phyloP scores from a whole-genome alignment of 2,113 vertebrate species.

The Ibidorhyncha struthersii region DNA sequence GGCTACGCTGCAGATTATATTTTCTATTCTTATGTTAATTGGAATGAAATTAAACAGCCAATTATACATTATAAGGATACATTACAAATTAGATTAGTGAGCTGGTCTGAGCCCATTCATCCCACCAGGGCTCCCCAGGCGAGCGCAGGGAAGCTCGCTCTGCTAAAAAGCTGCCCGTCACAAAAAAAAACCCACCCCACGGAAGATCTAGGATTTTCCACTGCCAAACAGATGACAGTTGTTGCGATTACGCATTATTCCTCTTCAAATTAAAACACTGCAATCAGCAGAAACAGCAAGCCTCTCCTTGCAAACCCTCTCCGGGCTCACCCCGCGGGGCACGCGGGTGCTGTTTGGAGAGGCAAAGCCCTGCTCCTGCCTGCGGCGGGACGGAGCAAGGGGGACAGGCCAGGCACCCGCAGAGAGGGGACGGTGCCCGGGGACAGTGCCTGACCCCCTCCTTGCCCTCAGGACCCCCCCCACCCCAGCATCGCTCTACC shows the following conservation, averaged over 20 bases:
- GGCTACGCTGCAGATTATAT: not conserved
- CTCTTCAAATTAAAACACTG: slow-evolving; percentile 17
- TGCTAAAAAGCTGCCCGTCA: not conserved
- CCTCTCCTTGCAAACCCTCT: not conserved
- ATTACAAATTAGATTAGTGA: slow-evolving; percentile 57
- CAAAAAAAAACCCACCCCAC: not conserved
- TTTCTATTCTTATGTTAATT: slow-evolving; percentile 55
- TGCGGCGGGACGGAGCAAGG: not conserved
- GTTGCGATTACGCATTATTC: slow-evolving; percentile 27
- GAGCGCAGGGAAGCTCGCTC: not conserved
- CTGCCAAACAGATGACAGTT: slow-evolving; percentile 2
- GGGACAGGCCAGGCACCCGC: not conserved
- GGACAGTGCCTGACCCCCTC: too few relatives aligned
- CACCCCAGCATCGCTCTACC: not conserved
- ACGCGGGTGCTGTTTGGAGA: not conserved
- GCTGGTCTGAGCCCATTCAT: slow-evolving; percentile 20
- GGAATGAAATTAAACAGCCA: slow-evolving; percentile 51
- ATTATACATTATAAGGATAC: slow-evolving; percentile 26
- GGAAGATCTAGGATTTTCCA: slow-evolving; percentile 15
- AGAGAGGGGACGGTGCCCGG: not conserved
- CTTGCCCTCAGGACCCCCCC: not conserved
- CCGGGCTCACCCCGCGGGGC: fast-evolving
- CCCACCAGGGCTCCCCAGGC: not conserved
- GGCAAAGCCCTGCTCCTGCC: not conserved
- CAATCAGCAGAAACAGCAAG: slow-evolving; percentile 25